Conservation (phyloP, 2,113 vertebrate species). For the Gobiocypris rarus region DNA sequence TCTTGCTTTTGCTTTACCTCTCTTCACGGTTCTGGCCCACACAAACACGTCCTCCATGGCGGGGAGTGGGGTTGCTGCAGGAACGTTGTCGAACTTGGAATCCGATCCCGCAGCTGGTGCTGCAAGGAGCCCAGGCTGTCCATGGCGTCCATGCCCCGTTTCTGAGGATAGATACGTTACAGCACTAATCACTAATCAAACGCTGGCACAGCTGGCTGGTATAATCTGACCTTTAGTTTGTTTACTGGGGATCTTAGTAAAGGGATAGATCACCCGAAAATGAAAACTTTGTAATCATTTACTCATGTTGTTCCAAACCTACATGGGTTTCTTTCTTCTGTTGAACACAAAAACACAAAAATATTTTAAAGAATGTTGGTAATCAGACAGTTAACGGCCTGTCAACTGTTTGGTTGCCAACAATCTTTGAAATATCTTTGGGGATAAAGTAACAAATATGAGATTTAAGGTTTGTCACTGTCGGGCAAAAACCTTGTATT, state of each 20-base stretch:
- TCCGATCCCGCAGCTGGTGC: constrained; percentile 95
- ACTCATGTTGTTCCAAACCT: no score
- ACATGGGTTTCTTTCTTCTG: no score
- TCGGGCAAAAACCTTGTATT: no score
- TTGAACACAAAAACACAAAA: no score
- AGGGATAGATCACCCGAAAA: background rate
- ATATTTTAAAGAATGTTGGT: no score
- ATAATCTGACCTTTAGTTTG: constrained; percentile 12
- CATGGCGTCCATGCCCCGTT: constrained; percentile 98
- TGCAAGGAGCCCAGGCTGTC: constrained; percentile 95
- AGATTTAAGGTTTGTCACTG: no score
- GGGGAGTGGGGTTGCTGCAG: constrained; percentile 94
- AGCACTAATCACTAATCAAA: constrained; percentile 15
- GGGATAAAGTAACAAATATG: no score
- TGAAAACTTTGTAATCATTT: no score
- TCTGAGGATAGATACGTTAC: constrained; percentile 70
- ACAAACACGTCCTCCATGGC: constrained; percentile 93
- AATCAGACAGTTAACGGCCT: no score
- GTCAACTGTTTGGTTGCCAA: no score
- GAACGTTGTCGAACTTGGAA: constrained; percentile 97
- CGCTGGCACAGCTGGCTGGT: constrained; percentile 3
- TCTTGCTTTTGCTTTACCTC: constrained; percentile 73
- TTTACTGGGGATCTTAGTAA: constrained; percentile 4
- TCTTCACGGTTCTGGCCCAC: constrained; percentile 98
- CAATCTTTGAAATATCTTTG: no score